These are phyloP conservation scores for Scelioninae gen. 2 DNA, from an alignment of 2,888 invertebrate species.

Conservation along the genomic window DNA sequence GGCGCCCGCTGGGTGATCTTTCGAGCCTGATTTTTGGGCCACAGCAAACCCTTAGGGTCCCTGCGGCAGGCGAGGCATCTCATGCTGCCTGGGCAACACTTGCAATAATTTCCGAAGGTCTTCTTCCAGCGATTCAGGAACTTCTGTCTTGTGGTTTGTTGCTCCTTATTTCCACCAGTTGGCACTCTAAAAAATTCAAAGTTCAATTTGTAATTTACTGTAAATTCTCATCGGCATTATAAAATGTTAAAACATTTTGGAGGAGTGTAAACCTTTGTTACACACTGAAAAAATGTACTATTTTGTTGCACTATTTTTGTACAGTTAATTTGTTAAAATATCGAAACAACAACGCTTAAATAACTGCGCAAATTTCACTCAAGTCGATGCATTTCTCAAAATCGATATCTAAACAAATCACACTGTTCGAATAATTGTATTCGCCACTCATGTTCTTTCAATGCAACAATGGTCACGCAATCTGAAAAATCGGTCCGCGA, in stretches of 20 bases:
- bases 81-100: slow-evolving; percentile 68
- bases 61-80: slow-evolving; percentile 70
- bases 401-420: slow-evolving; percentile 23
- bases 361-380: slow-evolving; percentile 17
- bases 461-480: slow-evolving; percentile 46
- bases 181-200: slow-evolving; percentile 64
- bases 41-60: slow-evolving; percentile 67
- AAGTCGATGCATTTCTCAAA: slow-evolving; percentile 9
- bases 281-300: too few species aligned
- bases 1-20: slow-evolving; percentile 54
- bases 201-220: too few species aligned
- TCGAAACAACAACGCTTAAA: neutral
- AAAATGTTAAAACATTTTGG: too few species aligned
- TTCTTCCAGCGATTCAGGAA: slow-evolving; percentile 64
- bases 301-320: too few species aligned
- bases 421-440: slow-evolving; percentile 21
- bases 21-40: slow-evolving; percentile 65
- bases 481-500: slow-evolving; percentile 28
- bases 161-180: slow-evolving; percentile 62
- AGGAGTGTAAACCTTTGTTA: too few species aligned
- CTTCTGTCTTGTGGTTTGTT: slow-evolving; percentile 59
- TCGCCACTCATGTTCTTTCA: neutral
- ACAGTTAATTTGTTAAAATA: too few species aligned
- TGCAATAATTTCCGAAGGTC: slow-evolving; percentile 63
- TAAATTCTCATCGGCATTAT: too few species aligned